A percentile compares a stretch with the other conserved stretches of the same genome.
These are phyloP conservation scores for Myiopsitta monachus DNA, from an alignment of 2,113 vertebrate genomes.

Conservation along the genomic window DNA sequence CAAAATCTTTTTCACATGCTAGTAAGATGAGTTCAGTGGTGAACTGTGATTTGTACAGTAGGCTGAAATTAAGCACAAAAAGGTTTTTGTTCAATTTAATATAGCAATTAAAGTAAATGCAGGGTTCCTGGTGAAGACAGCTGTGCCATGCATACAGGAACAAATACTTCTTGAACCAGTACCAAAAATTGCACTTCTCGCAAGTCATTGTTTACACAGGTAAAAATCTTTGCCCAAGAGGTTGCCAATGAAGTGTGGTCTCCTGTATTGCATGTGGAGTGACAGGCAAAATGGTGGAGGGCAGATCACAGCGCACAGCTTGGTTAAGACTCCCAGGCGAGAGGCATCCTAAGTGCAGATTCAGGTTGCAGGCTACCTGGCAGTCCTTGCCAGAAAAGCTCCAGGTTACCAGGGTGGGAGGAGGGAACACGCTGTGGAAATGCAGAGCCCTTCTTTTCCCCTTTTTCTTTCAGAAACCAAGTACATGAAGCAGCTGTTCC, in stretches of 20 bases:
- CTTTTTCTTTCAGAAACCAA: not conserved
- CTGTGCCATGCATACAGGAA: accelerated
- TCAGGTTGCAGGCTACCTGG: not conserved
- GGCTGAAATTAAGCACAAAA: not conserved
- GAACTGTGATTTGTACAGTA: not conserved
- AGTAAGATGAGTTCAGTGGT: not conserved
- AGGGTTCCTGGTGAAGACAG: not conserved
- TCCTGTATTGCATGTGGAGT: not conserved
- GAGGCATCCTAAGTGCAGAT: not conserved
- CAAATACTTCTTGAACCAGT: not conserved
- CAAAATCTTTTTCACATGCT: not conserved
- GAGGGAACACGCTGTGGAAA: not conserved
- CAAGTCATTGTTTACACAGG: not conserved
- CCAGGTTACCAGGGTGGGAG: not conserved
- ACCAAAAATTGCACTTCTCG: not conserved
- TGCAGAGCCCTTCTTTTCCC: not conserved
- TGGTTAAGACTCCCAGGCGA: not conserved
- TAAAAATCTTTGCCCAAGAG: not conserved
- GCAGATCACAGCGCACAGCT: not conserved
- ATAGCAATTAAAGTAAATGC: not conserved
- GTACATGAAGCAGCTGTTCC: not conserved
- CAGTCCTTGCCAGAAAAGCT: not conserved
- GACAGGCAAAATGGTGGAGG: not conserved
- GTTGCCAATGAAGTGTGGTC: not conserved
- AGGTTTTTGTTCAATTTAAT: not conserved